Base-by-base conservation (phyloP, 2,797 vertebrate genomes). In the Sebastes iracundus region DNA sequence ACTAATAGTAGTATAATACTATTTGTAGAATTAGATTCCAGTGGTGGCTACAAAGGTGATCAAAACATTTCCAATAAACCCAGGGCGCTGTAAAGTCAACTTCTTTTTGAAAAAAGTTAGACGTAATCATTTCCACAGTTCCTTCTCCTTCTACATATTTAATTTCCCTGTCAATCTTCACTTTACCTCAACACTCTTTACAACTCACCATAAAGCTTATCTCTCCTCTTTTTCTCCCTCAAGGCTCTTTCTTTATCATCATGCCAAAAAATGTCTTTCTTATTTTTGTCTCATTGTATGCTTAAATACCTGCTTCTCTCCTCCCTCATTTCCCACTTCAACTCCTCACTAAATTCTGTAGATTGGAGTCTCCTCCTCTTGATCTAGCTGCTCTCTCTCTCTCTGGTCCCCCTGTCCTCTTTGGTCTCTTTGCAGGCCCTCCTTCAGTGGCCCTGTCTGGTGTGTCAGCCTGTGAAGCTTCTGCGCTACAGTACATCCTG, bases 401-500 rank as follows among this genome's bases (percentile, higher is more conserved):
- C 69, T 84, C 53, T 52, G 65, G 35, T 81, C 79, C 71, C 67
- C 70, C 63, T 65, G 69, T 75, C 80, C 77, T 84, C 72, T 82
- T 72, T 85, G 82, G 77, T 88, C 66, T 86, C 80, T 81, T 77
- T 72, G 73, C 73, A 75, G 81, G 82, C 86, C 83, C 84, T 90
- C 90, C 87, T 92, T 88, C 75, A 79, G 91, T 60, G 87, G 75
- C 80, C 80, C 80, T 93, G 87, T 92, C 90, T 92, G 87, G 86
- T 86, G 85, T 91, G 90, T 92, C 89, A 81, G 85, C 87, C 90
- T 92, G 93, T 94, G 92, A 90, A 90, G 94, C 90, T 89, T 91
- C 90, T 91, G 92, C 63, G 70, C 92, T 91, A 89, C 88, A 86
- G 90, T 93, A 92, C 91, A 91, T 92, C 92, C 92, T 93, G 93